A percentile compares a stretch with the other conserved stretches of the same genome.
Evolutionary conservation across 2,797 vertebrate genomes (phyloP).

Genomic region (Echeneis naucrates): DNA sequence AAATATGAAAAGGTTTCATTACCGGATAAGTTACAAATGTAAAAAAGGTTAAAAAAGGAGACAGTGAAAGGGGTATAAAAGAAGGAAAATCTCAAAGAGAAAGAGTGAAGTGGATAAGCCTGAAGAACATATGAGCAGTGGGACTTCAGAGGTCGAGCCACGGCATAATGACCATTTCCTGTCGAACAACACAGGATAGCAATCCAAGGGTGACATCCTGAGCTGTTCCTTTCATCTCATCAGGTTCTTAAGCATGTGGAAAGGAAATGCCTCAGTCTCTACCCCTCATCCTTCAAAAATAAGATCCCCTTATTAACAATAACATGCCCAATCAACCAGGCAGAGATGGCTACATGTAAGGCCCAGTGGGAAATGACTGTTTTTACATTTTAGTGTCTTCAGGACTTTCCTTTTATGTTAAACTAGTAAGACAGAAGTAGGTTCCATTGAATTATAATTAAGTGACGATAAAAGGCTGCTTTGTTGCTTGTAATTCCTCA

Average conservation of each 20-base stretch:
- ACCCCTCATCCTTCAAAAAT: constrained; percentile 49
- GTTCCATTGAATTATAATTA: background rate
- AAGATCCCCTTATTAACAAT: constrained; percentile 19
- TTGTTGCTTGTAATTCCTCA: background rate
- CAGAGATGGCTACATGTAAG: background rate
- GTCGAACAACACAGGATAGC: constrained; percentile 42
- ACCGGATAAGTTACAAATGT: constrained; percentile 21
- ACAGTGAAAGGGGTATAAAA: background rate
- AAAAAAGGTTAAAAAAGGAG: constrained; percentile 15
- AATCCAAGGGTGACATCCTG: constrained; percentile 30
- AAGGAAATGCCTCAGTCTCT: constrained; percentile 74
- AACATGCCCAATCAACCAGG: constrained; percentile 4
- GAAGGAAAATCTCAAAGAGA: constrained; percentile 3
- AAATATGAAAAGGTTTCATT: constrained; percentile 23
- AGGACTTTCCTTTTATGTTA: constrained; percentile 6
- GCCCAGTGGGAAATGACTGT: background rate
- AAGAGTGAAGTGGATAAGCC: constrained; percentile 10
- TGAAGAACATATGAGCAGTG: constrained; percentile 17
- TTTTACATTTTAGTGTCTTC: background rate
- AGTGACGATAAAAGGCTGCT: background rate
- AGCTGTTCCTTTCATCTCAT: constrained; percentile 64
- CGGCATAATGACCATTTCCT: constrained; percentile 59
- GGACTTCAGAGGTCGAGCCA: constrained; percentile 25
- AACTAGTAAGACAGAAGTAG: background rate
- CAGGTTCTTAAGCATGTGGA: constrained; percentile 40